These are phyloP conservation scores for Corythornis vintsioides DNA, from an alignment of 2,113 vertebrate genomes.

Conservation along the genomic window DNA sequence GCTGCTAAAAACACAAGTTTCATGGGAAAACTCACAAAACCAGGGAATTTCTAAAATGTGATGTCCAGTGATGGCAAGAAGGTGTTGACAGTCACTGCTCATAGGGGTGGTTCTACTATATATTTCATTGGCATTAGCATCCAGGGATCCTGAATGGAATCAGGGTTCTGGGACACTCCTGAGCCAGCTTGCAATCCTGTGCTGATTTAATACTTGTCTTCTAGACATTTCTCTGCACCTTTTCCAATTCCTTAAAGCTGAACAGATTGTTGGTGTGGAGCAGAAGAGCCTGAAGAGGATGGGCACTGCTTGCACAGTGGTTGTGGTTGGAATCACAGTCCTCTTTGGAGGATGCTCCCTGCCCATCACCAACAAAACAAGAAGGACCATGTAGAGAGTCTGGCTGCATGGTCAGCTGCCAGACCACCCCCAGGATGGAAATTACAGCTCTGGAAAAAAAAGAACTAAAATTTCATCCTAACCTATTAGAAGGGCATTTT, in stretches of 20 bases:
- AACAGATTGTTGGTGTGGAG: not conserved
- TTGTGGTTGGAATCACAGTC: accelerated
- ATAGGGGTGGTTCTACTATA: accelerated
- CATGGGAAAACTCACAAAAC: not conserved
- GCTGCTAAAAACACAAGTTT: not conserved
- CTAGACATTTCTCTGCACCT: not conserved
- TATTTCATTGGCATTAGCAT: not conserved
- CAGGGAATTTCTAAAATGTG: not conserved
- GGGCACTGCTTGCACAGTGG: not conserved
- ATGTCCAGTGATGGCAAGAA: not conserved
- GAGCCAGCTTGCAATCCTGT: not conserved
- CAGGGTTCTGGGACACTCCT: not conserved
- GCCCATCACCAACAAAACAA: not conserved
- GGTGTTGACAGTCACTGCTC: not conserved
- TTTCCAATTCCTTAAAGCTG: not conserved
- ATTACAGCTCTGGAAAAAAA: not conserved
- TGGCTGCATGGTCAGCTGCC: not conserved
- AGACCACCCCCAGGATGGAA: not conserved
- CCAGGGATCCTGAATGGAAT: not conserved
- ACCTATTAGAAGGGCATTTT: not conserved
- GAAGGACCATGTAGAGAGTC: accelerated
- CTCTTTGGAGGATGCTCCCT: not conserved
- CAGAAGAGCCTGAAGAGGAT: not conserved
- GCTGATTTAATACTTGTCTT: not conserved
- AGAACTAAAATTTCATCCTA: not conserved